Percentiles rank a stretch among this genome's conserved stretches.
These are phyloP conservation scores for Drosophila oshimai DNA, from an alignment of 1,140 invertebrate species.

Conservation along the genomic window DNA sequence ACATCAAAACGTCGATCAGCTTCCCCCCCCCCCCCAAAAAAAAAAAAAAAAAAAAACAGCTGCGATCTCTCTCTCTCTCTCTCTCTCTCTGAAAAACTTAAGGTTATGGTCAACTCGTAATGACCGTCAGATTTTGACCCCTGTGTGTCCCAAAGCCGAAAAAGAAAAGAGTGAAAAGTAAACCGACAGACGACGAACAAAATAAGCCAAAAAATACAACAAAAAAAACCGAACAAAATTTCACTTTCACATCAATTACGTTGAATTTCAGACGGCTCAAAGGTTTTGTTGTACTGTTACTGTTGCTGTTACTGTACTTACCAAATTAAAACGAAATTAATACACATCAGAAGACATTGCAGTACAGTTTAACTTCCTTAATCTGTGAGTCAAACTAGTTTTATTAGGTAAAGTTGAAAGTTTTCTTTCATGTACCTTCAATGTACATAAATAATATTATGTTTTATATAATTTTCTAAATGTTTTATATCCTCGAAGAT, in stretches of 20 bases:
- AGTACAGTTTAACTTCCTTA: too few species aligned
- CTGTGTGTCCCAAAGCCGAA: slow-evolving; percentile 9
- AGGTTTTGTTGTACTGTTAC: slow-evolving; percentile 40
- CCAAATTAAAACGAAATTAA: not conserved
- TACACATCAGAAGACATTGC: too few species aligned
- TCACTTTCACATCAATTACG: slow-evolving; percentile 80
- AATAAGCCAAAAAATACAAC: slow-evolving; percentile 3
- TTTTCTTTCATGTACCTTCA: too few species aligned
- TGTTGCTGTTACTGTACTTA: too few species aligned
- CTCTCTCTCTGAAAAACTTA: slow-evolving; percentile 35
- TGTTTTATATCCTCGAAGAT: too few species aligned
- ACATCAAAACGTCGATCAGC: slow-evolving; percentile 20
- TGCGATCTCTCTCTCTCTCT: slow-evolving; percentile 17
- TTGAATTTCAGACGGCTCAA: slow-evolving; percentile 20
- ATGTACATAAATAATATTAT: too few species aligned
- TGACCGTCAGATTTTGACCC: slow-evolving; percentile 44
- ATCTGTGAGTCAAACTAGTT: too few species aligned
- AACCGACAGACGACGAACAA: slow-evolving; percentile 12
- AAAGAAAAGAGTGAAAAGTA: slow-evolving; percentile 30
- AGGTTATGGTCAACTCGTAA: slow-evolving; percentile 71
- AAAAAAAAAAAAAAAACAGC: slow-evolving; percentile 15
- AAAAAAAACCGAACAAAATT: slow-evolving; percentile 54
- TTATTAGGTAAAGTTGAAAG: too few species aligned
- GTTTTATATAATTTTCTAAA: too few species aligned
- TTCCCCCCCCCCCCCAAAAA: not conserved